Evolutionary conservation across 2,113 vertebrate species (phyloP).

Genomic region (Peromyscus leucopus): DNA sequence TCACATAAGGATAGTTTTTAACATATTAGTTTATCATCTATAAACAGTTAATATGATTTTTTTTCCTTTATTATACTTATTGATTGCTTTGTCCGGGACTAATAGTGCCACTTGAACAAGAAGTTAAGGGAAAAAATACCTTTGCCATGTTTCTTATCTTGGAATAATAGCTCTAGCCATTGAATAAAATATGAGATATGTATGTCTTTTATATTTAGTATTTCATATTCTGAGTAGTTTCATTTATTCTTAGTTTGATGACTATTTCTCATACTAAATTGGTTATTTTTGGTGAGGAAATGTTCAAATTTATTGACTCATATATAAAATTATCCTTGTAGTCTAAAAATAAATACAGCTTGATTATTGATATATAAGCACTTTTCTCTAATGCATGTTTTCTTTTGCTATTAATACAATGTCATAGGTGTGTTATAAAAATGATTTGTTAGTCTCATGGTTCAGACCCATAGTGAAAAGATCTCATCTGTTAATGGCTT

Average conservation of each 20-base stretch:
- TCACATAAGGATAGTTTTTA: neutral
- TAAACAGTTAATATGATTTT: neutral
- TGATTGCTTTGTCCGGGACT: neutral
- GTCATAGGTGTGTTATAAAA: neutral
- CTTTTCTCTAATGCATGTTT: neutral
- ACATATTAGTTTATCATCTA: neutral
- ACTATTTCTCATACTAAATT: neutral
- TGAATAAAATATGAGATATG: neutral
- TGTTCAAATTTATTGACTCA: neutral
- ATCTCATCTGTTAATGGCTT: neutral
- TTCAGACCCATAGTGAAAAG: neutral
- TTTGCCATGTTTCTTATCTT: neutral
- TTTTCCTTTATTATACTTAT: neutral
- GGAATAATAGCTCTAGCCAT: neutral
- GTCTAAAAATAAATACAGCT: neutral
- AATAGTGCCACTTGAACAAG: neutral
- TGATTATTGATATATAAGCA: neutral
- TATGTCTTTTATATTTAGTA: neutral
- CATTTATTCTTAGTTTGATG: neutral
- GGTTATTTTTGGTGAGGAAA: neutral
- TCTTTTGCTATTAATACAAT: neutral
- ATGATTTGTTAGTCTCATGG: neutral
- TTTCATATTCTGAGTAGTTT: neutral
- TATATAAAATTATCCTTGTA: neutral
- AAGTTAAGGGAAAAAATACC: neutral